phyloP scores from a whole-genome alignment of 2,797 vertebrate genomes.

The Scleropages formosus region DNA sequence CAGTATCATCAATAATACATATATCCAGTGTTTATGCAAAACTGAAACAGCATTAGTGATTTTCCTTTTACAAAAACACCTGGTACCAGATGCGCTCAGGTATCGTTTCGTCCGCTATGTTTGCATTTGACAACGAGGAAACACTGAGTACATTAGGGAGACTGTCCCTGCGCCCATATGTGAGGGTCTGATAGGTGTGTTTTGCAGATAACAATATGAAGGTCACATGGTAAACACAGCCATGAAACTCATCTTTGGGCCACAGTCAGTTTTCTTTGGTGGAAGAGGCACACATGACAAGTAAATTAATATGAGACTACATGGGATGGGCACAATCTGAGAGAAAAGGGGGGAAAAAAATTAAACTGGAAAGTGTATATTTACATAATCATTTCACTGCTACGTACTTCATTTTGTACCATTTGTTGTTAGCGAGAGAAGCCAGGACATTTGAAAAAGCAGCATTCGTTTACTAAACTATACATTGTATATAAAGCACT shows the following conservation, averaged over 20 bases:
- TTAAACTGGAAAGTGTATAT: not conserved
- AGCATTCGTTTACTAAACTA: constrained; percentile 21
- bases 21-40: constrained; percentile 10
- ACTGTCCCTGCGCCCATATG: too few species aligned
- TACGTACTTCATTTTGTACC: not conserved
- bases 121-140: not conserved
- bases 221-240: not conserved
- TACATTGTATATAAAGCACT: constrained; percentile 56
- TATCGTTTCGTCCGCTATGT: not conserved
- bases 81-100: not conserved
- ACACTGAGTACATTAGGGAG: too few species aligned
- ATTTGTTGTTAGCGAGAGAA: not conserved
- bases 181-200: too few species aligned
- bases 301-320: not conserved
- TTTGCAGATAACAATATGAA: not conserved
- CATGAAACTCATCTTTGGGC: constrained; percentile 20
- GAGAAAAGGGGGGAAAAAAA: not conserved
- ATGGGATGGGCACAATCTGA: not conserved
- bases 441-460: constrained; percentile 4
- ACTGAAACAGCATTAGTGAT: not conserved
- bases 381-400: constrained; percentile 11
- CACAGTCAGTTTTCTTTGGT: constrained; percentile 21
- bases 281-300: not conserved
- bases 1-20: not conserved
- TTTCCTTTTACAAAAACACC: not conserved